These are phyloP conservation scores for Synergus laeviventris DNA, from an alignment of 2,888 invertebrate genomes.

Conservation along the genomic window DNA sequence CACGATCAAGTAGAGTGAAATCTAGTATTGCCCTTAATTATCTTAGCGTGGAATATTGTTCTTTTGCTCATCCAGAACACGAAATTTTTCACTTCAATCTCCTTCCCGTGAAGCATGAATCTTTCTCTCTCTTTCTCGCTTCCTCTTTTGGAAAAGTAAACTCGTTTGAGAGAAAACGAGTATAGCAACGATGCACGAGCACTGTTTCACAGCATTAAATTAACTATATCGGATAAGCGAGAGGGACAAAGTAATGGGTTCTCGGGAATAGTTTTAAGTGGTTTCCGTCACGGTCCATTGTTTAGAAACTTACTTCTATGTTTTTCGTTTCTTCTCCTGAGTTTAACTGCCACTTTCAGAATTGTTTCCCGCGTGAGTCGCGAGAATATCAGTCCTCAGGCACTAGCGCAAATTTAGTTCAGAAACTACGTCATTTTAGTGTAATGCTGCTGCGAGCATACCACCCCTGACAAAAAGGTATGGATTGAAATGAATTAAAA, in stretches of 20 bases:
- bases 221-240: constrained; percentile 57
- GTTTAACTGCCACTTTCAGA: constrained; percentile 45
- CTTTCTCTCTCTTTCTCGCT: background rate
- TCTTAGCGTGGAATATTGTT: constrained; percentile 4
- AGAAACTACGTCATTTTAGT: constrained; percentile 11
- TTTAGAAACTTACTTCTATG: constrained; percentile 54
- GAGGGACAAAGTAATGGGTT: constrained; percentile 52
- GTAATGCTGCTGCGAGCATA: background rate
- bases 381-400: constrained; percentile 33
- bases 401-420: constrained; percentile 12
- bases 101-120: background rate
- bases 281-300: constrained; percentile 60
- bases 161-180: constrained; percentile 44
- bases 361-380: constrained; percentile 35
- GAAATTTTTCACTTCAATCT: constrained; percentile 33
- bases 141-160: constrained; percentile 40
- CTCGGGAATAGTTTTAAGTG: constrained; percentile 59
- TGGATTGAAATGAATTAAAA: too few relatives aligned
- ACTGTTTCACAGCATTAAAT: constrained; percentile 53
- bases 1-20: background rate
- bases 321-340: constrained; percentile 45
- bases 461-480: background rate
- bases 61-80: background rate
- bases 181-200: constrained; percentile 48
- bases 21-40: background rate